Base-by-base conservation (phyloP, 2,888 invertebrate species). In the Crematogaster levior region DNA sequence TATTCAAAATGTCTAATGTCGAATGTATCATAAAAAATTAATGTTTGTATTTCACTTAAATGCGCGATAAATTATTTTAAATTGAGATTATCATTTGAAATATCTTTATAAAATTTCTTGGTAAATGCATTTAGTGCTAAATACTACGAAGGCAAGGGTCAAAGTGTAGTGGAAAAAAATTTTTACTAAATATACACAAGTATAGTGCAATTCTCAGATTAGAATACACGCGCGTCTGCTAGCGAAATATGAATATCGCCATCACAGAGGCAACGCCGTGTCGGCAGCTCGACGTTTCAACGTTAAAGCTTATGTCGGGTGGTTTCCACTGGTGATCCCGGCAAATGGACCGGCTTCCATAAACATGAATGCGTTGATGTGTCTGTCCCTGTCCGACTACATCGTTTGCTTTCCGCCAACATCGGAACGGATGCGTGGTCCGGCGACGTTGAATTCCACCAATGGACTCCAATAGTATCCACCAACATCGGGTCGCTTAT, bases 281-380 rank as follows among this genome's bases (percentile, higher is more conserved):
- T 30, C 58, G 21, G 46, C 56, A 73, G 79, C 74, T 63, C 66
- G 82, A 60, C 82, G 85, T 88, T 88, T 87, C 89, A 89, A 84
- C 86, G 83, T 86, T 84, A 88, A 88, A 87, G 87, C 88, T 88
- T 84, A 89, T 86, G 84, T 83, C 84, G 82, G 85, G 82, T 88
- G 86, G 90, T 88, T 88, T 90, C 86, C 86, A 90, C 30, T 86
- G 86, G 86, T 87, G 89, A 89, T 88, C 83, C 83, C 74, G 61
- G 89, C 86, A 91, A 92, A 91, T 92, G 90, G 90, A 90, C 86
- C 91, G 83, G 88, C 86, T 91, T 90, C 86, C 88, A 91, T 90
- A 91, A 92, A 91, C 89, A 91, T 90, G 91, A 92, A 92, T 92
- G 88, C 88, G 74, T 86, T 86, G 86, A 81, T 75, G 85, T 65